Percentiles rank a stretch among this genome's conserved stretches.
Conservation (phyloP, 2,888 invertebrate genomes). For the Heliconius charithonia region DNA sequence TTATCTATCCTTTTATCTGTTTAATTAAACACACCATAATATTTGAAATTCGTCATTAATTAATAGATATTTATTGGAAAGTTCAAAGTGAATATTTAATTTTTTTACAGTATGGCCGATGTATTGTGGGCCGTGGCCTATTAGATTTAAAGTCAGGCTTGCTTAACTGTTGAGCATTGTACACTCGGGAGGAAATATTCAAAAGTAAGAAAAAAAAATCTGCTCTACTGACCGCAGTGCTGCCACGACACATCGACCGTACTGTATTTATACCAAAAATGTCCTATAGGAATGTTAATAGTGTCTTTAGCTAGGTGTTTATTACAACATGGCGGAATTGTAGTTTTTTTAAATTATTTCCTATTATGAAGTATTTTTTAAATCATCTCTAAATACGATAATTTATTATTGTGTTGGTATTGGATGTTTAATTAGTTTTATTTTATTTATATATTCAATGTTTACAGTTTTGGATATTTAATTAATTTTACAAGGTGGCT, state of each 20-base stretch:
- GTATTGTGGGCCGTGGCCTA: too few relatives aligned
- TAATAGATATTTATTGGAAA: constrained; percentile 18
- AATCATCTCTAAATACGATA: background rate
- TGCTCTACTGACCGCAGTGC: too few relatives aligned
- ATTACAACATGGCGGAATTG: constrained; percentile 1
- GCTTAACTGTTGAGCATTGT: too few relatives aligned
- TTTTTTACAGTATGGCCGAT: background rate
- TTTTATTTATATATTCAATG: constrained; percentile 65
- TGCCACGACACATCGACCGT: too few relatives aligned
- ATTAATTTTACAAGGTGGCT: constrained; percentile 34
- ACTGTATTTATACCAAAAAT: constrained; percentile 18
- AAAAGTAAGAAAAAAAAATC: too few relatives aligned
- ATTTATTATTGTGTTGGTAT: constrained; percentile 51
- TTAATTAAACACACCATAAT: background rate
- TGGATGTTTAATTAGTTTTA: constrained; percentile 63
- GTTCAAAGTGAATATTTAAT: background rate
- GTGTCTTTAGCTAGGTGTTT: constrained; percentile 14
- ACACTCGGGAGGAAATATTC: too few relatives aligned
- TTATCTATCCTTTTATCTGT: background rate
- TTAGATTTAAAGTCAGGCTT: too few relatives aligned
- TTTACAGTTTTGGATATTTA: constrained; percentile 64
- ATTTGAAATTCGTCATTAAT: background rate
- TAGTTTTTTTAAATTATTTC: constrained; percentile 2
- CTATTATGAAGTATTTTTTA: constrained; percentile 6
- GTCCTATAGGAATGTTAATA: constrained; percentile 17